phyloP scores from a whole-genome alignment of 2,797 vertebrate species.

The Cyprinodon diabolis region DNA sequence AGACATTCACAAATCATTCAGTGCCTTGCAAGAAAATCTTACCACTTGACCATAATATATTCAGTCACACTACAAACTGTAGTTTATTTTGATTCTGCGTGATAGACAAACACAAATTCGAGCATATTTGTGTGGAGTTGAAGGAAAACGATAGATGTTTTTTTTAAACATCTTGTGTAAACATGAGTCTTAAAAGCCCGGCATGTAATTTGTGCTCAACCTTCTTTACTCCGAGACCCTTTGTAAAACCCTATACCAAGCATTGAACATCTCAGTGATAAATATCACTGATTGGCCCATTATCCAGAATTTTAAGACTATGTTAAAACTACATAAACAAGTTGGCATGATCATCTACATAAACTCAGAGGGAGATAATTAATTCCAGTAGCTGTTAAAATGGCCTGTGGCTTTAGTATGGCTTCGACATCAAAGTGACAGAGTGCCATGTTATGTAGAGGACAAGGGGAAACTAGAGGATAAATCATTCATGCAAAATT shows the following conservation, averaged over 20 bases:
- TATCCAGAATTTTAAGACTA: not conserved
- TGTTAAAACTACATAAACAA: not conserved
- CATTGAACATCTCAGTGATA: not conserved
- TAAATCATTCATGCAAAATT: too few species aligned
- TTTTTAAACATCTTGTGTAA: too few species aligned
- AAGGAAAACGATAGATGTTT: too few species aligned
- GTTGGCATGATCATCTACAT: not conserved
- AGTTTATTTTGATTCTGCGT: too few species aligned
- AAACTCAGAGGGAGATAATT: not conserved
- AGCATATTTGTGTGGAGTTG: too few species aligned
- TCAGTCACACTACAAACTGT: not conserved
- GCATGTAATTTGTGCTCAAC: too few species aligned
- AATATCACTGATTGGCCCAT: not conserved
- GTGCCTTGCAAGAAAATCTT: not conserved
- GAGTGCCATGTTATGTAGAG: too few species aligned
- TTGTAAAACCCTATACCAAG: not conserved
- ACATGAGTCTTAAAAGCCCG: too few species aligned
- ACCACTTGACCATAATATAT: not conserved
- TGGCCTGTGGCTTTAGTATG: not conserved
- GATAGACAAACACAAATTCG: too few species aligned
- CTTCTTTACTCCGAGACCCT: too few species aligned
- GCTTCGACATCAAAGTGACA: too few species aligned
- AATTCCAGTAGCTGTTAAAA: not conserved
- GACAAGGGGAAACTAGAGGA: too few species aligned
- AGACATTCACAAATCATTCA: slow-evolving; percentile 20